Base-by-base conservation (phyloP, 2,797 vertebrate species). In the Odontamblyopus lacepedii region DNA sequence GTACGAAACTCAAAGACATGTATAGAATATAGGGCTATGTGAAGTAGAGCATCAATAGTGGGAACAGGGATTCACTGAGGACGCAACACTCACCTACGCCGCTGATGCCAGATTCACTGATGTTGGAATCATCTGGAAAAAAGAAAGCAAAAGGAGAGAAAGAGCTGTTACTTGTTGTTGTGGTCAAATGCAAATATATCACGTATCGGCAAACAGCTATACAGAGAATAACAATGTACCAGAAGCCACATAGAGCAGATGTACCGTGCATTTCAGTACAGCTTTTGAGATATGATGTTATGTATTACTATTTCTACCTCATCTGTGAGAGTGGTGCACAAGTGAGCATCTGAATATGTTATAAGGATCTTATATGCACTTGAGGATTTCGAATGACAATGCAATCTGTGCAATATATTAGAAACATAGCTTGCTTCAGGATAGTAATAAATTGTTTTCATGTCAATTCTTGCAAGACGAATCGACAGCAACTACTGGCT, bases 71-170 rank as follows among this genome's bases (percentile, higher is more conserved):
- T 32, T 69, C 48, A 65, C 60, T 55, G 3, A 57, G n/a, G 8
- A 26, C 66, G 70, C 11, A 75, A 48, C 19, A 78, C 86, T 90
- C 80, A 93, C 93, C 91, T 86, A 72, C 83, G 63, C 83, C 86
- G 87, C 89, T 89, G 87, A 83, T 87, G 71, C 69, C 88, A 64
- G 75, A 78, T 53, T 90, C 72, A 48, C 74, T 84, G 48, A 32
- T 32, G 62, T 80, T 75, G 61, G 80, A 64, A 50, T 53, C 64
- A 70, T 89, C 92, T 93, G 81, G 64, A 50, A 30, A 89, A 88
- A 60, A 29, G 12, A 70, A 69, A 81, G 44, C 70, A 88, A 62
- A 85, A 8, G 41, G 1, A 71, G 18, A 81, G 1, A 61, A 0
- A 60, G 29, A 63, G n/a, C 27, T 61, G 67, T 78, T 63, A 82